Percentiles rank a stretch among this genome's conserved stretches.
phyloP scores from a whole-genome alignment of 2,113 vertebrate genomes.

The Neotoma lepida region DNA sequence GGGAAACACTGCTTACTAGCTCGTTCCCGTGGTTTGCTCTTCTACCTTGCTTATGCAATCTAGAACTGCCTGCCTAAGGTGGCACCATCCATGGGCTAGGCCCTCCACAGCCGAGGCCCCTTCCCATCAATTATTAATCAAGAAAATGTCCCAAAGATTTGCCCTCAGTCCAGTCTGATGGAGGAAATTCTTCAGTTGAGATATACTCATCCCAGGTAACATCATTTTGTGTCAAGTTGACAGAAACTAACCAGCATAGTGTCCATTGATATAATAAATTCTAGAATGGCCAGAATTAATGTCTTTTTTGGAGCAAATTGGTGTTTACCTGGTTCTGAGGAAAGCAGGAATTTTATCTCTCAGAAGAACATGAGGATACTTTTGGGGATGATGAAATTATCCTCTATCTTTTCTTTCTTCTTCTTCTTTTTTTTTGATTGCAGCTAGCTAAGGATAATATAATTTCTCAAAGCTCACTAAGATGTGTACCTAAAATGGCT shows the following conservation, averaged over 20 bases:
- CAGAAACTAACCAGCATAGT: neutral
- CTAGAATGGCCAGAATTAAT: neutral
- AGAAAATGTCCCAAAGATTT: neutral
- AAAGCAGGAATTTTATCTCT: neutral
- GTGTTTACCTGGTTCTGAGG: neutral
- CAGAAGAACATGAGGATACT: neutral
- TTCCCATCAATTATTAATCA: neutral
- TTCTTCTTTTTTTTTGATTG: neutral
- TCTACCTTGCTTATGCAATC: neutral
- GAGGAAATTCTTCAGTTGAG: neutral
- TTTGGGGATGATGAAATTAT: neutral
- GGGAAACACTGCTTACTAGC: neutral
- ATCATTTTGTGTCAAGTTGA: neutral
- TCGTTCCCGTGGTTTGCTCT: neutral
- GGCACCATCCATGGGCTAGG: neutral
- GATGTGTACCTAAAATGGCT: neutral
- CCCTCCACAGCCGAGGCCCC: neutral
- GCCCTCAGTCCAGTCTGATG: neutral
- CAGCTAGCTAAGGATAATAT: neutral
- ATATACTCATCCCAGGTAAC: neutral
- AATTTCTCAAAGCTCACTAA: conserved; percentile 22
- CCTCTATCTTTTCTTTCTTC: neutral
- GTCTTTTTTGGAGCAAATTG: neutral
- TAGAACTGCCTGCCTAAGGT: neutral
- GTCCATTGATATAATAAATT: neutral